Base-by-base conservation (phyloP, 2,113 vertebrate genomes). In the Orthonyx spaldingii region DNA sequence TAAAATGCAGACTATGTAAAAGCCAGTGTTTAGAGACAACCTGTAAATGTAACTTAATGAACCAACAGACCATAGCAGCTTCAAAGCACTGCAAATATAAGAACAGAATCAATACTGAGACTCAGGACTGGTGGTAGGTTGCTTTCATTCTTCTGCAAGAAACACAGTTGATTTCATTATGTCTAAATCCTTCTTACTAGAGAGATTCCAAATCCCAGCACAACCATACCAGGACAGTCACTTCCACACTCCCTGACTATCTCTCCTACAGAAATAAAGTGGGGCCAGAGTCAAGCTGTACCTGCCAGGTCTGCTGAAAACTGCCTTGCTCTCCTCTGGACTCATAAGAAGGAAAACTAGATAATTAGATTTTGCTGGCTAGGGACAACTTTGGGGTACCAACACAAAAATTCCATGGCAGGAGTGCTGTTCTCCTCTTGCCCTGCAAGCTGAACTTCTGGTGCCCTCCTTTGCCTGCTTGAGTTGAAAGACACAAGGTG, bases 1-100 rank as follows among this genome's bases (percentile, higher is more conserved):
- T 90, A 94, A 94, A 94, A 95, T 91, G 80, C 91, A 91, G 68
- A 60, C 71, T 88, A 86, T 78, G 82, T 94, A 93, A 90, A 91
- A 91, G 61, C 28, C 71, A 87, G 44, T 86, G 83, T 94, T 96
- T 95, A 75, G 79, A 53, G 59, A 90, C 60, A 91, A 83, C 84
- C 81, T 92, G 85, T 76, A 85, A 94, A 86, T 55, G 77, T 75
- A 89, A 92, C 64, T 93, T 95, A 80, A 96, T 92, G 88, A 96
- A 89, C 69, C 86, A 90, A 81, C 65, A 94, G 81, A 91, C 85
- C 76, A 66, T 60, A 82, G 92, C 69, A 94, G 80, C 49, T 94
- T 85, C 80, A 90, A 83, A 95, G 64, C 68, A 55, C 60, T 53
- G 69, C 79, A 96, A 92, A 82, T 86, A 30, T 35, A 88, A 83